Conservation (phyloP, 2,888 invertebrate genomes). For the Pachliopta kotzebuea region DNA sequence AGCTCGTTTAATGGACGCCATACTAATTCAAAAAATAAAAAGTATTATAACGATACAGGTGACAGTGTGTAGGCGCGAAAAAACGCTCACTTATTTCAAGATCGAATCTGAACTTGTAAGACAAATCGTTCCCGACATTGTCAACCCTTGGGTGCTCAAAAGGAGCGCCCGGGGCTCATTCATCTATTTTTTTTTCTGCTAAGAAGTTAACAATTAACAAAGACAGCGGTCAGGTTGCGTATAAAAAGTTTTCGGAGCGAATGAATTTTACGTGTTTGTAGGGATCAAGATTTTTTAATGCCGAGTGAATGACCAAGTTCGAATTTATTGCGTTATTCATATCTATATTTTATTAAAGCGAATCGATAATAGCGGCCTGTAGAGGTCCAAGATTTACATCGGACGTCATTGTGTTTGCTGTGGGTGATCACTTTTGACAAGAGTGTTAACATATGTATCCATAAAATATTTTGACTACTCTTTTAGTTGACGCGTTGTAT, state of each 20-base stretch:
- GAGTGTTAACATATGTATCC: slow-evolving; percentile 73
- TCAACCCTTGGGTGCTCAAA: slow-evolving; percentile 68
- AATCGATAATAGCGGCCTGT: slow-evolving; percentile 57
- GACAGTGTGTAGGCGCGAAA: slow-evolving; percentile 65
- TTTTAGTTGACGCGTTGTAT: slow-evolving; percentile 53
- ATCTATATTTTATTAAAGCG: slow-evolving; percentile 69
- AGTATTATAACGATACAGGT: slow-evolving; percentile 39
- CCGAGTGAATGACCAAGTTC: slow-evolving; percentile 48
- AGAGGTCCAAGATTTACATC: slow-evolving; percentile 67
- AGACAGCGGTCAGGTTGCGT: slow-evolving; percentile 72
- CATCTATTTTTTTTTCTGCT: slow-evolving; percentile 68
- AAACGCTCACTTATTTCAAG: slow-evolving; percentile 60
- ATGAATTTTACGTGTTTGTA: slow-evolving; percentile 53
- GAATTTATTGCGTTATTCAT: slow-evolving; percentile 71
- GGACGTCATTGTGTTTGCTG: slow-evolving; percentile 62
- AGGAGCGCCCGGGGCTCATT: slow-evolving; percentile 56
- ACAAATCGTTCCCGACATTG: slow-evolving; percentile 72
- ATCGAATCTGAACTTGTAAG: slow-evolving; percentile 68
- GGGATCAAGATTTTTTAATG: slow-evolving; percentile 45
- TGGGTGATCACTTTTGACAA: slow-evolving; percentile 72
- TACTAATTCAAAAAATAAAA: slow-evolving; percentile 32
- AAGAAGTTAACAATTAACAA: slow-evolving; percentile 64
- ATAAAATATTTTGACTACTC: slow-evolving; percentile 79
- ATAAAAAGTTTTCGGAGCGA: slow-evolving; percentile 48
- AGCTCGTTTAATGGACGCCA: slow-evolving; percentile 34